phyloP scores from a whole-genome alignment of 2,113 vertebrate genomes.

The Trinectes maculatus region DNA sequence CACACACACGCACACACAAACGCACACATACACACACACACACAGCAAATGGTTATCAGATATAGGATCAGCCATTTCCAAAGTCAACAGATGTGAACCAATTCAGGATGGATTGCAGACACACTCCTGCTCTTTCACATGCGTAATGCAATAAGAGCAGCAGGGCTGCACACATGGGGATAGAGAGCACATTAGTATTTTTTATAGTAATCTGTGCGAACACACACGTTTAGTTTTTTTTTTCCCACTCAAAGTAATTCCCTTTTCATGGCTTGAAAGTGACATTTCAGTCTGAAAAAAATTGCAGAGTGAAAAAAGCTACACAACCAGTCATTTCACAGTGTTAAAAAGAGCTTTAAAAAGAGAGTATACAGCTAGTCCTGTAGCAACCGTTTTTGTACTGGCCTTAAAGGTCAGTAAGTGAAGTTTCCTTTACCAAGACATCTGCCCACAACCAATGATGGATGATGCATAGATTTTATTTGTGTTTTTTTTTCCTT shows the following conservation, averaged over 20 bases:
- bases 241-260: constrained; percentile 10
- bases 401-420: no score
- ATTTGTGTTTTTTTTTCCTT: neutral
- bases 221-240: neutral
- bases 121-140: constrained; percentile 59
- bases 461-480: neutral
- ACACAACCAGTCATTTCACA: no score
- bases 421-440: no score
- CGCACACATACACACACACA: constrained; percentile 27
- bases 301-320: no score
- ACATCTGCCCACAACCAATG: neutral
- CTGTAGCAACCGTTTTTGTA: no score
- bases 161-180: constrained; percentile 19
- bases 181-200: constrained; percentile 11
- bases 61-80: constrained; percentile 75
- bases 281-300: constrained; percentile 1
- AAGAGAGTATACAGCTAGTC: no score
- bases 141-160: constrained; percentile 59
- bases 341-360: no score
- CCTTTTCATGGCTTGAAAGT: constrained; percentile 8
- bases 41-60: constrained; percentile 68
- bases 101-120: constrained; percentile 66
- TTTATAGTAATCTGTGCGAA: neutral
- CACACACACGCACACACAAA: constrained; percentile 21
- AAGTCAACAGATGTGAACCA: constrained; percentile 77